These are phyloP conservation scores for Onychomys leucogaster DNA, from an alignment of 2,797 vertebrate species.

Conservation along the genomic window DNA sequence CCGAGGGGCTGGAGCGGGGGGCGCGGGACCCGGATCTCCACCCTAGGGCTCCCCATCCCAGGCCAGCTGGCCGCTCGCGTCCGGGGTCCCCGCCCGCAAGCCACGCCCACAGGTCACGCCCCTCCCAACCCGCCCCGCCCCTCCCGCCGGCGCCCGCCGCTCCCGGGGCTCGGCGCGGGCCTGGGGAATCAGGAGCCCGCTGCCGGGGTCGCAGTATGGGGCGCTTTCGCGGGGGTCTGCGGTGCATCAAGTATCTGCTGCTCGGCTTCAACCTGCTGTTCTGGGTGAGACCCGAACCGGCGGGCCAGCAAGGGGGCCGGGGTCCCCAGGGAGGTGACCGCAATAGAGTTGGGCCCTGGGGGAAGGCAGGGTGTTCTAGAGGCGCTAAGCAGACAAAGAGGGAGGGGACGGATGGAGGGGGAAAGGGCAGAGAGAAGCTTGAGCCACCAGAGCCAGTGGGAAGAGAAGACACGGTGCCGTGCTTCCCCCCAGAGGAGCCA, in stretches of 20 bases:
- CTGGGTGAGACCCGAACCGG: constrained; percentile 92
- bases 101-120: constrained; percentile 54
- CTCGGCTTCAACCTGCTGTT: constrained; percentile 97
- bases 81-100: not conserved
- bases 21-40: not conserved
- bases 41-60: accelerated
- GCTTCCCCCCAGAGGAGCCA: constrained; percentile 2
- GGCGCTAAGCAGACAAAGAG: constrained; percentile 55
- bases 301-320: constrained; percentile 33
- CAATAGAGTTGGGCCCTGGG: constrained; percentile 21
- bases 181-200: constrained; percentile 75
- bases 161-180: constrained; percentile 64
- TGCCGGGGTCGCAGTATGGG: constrained; percentile 89
- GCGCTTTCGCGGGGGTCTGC: constrained; percentile 93
- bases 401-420: not conserved
- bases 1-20: not conserved
- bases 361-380: not conserved
- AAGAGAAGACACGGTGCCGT: not conserved
- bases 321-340: not conserved
- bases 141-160: constrained; percentile 65
- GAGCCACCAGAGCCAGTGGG: not conserved
- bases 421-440: not conserved
- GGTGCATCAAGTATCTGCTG: constrained; percentile 96
- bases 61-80: accelerated
- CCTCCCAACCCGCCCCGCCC: constrained; percentile 2